Conservation (phyloP, 2,888 invertebrate genomes). For the Agriopis leucophaearia region DNA sequence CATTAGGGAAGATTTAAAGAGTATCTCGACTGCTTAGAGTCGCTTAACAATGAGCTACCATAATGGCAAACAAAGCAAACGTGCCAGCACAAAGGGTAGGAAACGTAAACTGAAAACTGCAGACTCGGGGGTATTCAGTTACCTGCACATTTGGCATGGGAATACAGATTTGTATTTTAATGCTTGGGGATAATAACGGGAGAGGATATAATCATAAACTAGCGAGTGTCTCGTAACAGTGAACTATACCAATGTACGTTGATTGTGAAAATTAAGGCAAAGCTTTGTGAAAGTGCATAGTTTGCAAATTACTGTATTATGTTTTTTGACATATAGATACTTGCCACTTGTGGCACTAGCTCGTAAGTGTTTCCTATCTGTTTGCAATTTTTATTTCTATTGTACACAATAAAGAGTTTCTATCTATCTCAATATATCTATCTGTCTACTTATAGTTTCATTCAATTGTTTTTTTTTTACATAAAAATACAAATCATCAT, state of each 20-base stretch:
- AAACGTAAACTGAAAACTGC: constrained; percentile 52
- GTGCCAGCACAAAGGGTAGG: constrained; percentile 58
- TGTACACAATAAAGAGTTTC: too few species aligned
- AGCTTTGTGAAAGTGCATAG: too few species aligned
- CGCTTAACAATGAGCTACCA: constrained; percentile 71
- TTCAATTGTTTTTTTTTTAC: too few species aligned
- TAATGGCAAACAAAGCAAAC: constrained; percentile 71
- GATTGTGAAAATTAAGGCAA: not conserved
- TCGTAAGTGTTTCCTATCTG: too few species aligned
- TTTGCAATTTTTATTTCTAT: too few species aligned
- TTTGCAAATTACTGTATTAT: too few species aligned
- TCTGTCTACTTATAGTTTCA: too few species aligned
- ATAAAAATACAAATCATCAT: too few species aligned
- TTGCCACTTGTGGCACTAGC: too few species aligned
- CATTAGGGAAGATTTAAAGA: constrained; percentile 81
- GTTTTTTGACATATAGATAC: too few species aligned
- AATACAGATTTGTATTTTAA: constrained; percentile 33
- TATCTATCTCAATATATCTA: too few species aligned
- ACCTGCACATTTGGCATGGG: constrained; percentile 34
- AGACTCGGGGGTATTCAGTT: constrained; percentile 33
- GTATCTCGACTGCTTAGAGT: constrained; percentile 71
- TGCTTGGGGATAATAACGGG: constrained; percentile 11
- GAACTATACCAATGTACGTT: not conserved
- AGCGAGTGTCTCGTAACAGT: not conserved
- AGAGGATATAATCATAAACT: constrained; percentile 8